phyloP scores from a whole-genome alignment of 2,888 invertebrate genomes.

The Argyresthia albistria region DNA sequence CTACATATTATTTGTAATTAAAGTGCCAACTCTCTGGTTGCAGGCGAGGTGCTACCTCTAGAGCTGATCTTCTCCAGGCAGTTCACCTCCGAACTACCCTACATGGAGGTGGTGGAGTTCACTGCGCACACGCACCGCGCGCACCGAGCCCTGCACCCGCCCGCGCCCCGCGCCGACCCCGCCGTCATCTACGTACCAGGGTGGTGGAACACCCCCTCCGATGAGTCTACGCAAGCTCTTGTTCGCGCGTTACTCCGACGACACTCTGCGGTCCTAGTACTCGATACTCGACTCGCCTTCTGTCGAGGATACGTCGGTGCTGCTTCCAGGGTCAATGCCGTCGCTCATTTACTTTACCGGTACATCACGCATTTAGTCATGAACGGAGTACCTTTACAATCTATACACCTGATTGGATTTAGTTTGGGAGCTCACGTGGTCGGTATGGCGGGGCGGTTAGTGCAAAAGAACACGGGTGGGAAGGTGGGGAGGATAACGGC shows the following conservation, averaged over 20 bases:
- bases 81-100: slow-evolving; percentile 22
- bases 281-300: slow-evolving; percentile 45
- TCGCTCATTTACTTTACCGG: slow-evolving; percentile 32
- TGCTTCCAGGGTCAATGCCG: slow-evolving; percentile 37
- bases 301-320: slow-evolving; percentile 46
- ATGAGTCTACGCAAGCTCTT: slow-evolving; percentile 40
- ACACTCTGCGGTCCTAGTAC: slow-evolving; percentile 31
- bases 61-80: slow-evolving; percentile 33
- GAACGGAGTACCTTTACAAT: slow-evolving; percentile 42
- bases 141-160: slow-evolving; percentile 5
- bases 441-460: slow-evolving; percentile 51
- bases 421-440: slow-evolving; percentile 76
- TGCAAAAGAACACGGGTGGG: slow-evolving; percentile 25
- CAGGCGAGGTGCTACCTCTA: slow-evolving; percentile 49
- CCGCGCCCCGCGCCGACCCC: neutral
- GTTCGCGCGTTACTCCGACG: slow-evolving; percentile 34
- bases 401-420: slow-evolving; percentile 74
- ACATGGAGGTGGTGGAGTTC: slow-evolving; percentile 34
- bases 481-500: slow-evolving; percentile 43
- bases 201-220: slow-evolving; percentile 54
- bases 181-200: slow-evolving; percentile 41
- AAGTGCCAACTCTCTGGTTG: slow-evolving; percentile 13
- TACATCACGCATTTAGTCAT: slow-evolving; percentile 31
- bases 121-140: slow-evolving; percentile 14
- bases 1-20: too few species aligned